Evolutionary conservation across 2,113 vertebrate genomes (phyloP).

Genomic region (Dasyornis broadbenti): DNA sequence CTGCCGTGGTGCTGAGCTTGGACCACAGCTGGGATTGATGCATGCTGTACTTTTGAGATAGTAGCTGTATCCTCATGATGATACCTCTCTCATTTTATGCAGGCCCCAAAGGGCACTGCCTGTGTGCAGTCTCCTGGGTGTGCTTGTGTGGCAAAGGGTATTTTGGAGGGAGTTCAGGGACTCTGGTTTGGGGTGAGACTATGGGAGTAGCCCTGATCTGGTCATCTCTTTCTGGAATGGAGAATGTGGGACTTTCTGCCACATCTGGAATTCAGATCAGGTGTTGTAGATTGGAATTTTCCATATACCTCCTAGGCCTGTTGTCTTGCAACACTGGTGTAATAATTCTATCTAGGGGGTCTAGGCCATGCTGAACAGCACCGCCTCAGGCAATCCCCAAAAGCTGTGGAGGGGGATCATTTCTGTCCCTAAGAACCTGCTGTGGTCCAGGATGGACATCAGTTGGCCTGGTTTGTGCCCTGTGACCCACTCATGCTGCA

Average conservation of each 20-base stretch:
- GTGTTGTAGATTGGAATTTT: background rate
- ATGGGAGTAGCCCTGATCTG: background rate
- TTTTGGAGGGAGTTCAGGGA: background rate
- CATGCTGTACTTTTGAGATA: background rate
- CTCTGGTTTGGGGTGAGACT: background rate
- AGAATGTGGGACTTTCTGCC: background rate
- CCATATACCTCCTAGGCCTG: background rate
- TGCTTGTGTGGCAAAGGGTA: background rate
- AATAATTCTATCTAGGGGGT: background rate
- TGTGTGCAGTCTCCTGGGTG: background rate
- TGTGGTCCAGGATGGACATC: background rate
- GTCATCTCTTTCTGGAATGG: background rate
- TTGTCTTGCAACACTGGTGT: background rate
- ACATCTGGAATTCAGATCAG: background rate
- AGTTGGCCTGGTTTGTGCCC: background rate
- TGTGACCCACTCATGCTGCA: background rate
- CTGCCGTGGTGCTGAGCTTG: accelerated
- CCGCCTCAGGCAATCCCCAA: background rate
- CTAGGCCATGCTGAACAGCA: background rate
- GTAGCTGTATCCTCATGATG: background rate
- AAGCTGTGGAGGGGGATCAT: background rate
- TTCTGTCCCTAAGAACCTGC: background rate
- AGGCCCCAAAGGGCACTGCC: background rate
- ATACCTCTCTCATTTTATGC: background rate
- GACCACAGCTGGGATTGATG: background rate